Evolutionary conservation across 1,140 invertebrate species (phyloP), one percentile per base, ranked within the genome.

Genomic region (Stegodyphus mimosarum): DNA sequence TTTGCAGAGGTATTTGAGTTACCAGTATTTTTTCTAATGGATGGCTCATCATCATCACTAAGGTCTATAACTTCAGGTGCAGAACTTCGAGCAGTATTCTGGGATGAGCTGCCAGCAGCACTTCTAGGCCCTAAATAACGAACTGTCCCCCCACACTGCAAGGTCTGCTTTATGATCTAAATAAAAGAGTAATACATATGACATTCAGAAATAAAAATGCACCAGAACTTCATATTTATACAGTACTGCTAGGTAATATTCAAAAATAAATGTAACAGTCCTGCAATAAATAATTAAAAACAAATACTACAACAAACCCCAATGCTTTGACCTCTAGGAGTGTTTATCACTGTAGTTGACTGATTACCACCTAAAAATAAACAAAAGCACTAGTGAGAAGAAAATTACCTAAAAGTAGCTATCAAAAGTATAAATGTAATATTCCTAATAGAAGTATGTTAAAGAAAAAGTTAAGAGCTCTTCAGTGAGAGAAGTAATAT

Each of bases 121-220:
- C 17, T 75, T 76, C 77, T 15, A 18, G 85, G 77, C 5, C 76
- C 76, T 69, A 80, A 51, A 64, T 81, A 87, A 66, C 79, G 76
- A 17, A 87, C 86, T n/a, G 86, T 87, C 72, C 86, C 86, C n/a
- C 86, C 86, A 83, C 86, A 87, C 13, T 87, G 86, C 50, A 87
- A 74, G 11, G 86, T 83, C 64, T 81, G 86, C 74, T 87, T 78
- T 51, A 87, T 79, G 33, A 87, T 87, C 86, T 87, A 72, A 64
- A 67, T 50, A n/a, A 86, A 51, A 53, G 63, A 83, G 6, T 17
- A 51, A 64, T 10, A 78, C 17, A 52, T 1, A 64, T 66, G 48
- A 63, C 6, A 11, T 48, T 55, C 64, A 49, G 33, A 60, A 60
- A 15, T 60, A 15, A 60, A 15, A 60, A 60, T 15, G 15, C 55